Conservation (phyloP, 2,113 vertebrate genomes). For the Cyanistes caeruleus region DNA sequence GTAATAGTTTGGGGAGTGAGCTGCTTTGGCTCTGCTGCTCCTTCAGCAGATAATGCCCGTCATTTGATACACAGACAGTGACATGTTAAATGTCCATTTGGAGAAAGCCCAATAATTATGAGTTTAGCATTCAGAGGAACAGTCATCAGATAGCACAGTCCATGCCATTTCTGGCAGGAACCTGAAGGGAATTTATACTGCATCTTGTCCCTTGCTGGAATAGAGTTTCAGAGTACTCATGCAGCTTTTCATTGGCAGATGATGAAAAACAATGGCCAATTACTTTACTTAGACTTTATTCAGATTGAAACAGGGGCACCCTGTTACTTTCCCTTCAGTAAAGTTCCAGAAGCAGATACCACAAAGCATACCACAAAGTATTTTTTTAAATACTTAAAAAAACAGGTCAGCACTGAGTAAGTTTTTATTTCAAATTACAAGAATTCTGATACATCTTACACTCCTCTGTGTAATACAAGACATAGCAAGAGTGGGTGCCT, state of each 20-base stretch:
- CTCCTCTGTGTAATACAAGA: background rate
- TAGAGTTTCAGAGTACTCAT: background rate
- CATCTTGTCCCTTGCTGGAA: background rate
- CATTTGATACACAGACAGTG: background rate
- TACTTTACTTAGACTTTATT: conserved; percentile 14
- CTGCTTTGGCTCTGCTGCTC: background rate
- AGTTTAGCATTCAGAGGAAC: conserved; percentile 22
- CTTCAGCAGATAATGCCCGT: background rate
- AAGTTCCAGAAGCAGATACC: background rate
- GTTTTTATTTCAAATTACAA: background rate
- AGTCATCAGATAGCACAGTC: background rate
- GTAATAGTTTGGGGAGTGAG: background rate
- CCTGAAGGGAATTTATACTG: background rate
- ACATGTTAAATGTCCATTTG: background rate
- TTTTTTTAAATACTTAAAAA: background rate
- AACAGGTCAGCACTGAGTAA: background rate
- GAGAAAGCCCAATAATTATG: conserved; percentile 8
- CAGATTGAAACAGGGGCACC: background rate
- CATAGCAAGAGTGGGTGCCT: background rate
- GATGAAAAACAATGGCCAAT: background rate
- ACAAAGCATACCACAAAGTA: background rate
- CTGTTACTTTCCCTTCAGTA: background rate
- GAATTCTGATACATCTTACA: background rate
- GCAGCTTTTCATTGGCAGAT: background rate
- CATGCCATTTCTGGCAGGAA: background rate